Evolutionary conservation across 2,888 invertebrate species (phyloP).

Genomic region (Operophtera brumata): DNA sequence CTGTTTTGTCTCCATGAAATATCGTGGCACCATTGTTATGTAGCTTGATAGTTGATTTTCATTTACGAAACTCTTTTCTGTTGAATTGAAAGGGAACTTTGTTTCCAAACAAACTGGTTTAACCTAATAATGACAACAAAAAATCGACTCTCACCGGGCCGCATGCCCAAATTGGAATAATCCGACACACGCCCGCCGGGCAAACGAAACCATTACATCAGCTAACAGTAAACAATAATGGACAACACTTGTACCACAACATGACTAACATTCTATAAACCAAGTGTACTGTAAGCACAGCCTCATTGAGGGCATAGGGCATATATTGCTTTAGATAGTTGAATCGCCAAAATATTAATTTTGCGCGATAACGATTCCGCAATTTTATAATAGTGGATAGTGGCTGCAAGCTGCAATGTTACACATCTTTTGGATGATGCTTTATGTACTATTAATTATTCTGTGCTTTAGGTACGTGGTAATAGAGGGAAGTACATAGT

Average conservation of each 20-base stretch:
- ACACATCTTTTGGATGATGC: too few species aligned
- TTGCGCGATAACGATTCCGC: not conserved
- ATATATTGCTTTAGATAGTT: not conserved
- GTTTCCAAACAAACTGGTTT: conserved; percentile 15
- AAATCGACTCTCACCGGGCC: conserved; percentile 28
- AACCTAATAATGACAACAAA: conserved; percentile 20
- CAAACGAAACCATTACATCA: conserved; percentile 31
- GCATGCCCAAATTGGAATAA: conserved; percentile 22
- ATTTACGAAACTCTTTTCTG: not conserved
- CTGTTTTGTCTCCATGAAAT: not conserved
- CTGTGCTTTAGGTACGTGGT: too few species aligned
- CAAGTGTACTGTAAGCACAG: conserved; percentile 16
- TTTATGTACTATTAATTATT: too few species aligned
- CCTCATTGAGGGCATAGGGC: conserved; percentile 8
- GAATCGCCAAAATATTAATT: not conserved
- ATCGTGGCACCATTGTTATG: conserved; percentile 4
- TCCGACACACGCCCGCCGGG: conserved; percentile 25
- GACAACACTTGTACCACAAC: conserved; percentile 29
- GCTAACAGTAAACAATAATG: conserved; percentile 32
- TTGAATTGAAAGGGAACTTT: conserved; percentile 20
- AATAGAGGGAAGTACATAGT: too few species aligned
- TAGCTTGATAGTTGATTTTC: conserved; percentile 17
- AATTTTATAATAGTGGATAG: too few species aligned
- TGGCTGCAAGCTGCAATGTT: too few species aligned
- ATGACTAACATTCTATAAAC: conserved; percentile 23